These are phyloP conservation scores for Aptenodytes forsteri DNA, from an alignment of 2,113 vertebrate species.

Conservation along the genomic window DNA sequence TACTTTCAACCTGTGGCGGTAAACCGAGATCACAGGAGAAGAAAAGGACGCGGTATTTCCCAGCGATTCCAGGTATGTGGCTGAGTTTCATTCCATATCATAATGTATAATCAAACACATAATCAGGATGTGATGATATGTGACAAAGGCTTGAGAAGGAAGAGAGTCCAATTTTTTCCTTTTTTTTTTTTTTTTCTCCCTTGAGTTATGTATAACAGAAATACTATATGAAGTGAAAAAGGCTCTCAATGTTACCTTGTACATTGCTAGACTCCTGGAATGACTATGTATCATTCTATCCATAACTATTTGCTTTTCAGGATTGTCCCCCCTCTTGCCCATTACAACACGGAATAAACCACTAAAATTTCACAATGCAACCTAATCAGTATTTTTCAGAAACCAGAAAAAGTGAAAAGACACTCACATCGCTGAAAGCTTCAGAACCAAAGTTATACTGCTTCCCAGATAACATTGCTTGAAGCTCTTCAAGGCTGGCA, in stretches of 20 bases:
- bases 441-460: constrained; percentile 46
- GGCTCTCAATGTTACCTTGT: neutral
- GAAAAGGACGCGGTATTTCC: neutral
- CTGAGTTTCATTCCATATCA: neutral
- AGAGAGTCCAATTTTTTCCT: neutral
- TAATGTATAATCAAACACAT: neutral
- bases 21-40: neutral
- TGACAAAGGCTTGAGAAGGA: neutral
- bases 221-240: neutral
- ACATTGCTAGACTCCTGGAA: neutral
- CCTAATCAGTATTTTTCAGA: neutral
- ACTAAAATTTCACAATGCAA: neutral
- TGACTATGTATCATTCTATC: neutral
- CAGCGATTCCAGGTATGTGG: neutral
- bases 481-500: constrained; percentile 64
- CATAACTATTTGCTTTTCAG: neutral
- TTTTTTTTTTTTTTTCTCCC: rapidly evolving
- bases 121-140: neutral
- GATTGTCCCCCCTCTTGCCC: neutral
- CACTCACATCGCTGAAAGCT: constrained; percentile 44
- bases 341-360: neutral
- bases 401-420: neutral
- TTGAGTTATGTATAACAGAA: neutral
- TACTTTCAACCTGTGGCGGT: neutral
- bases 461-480: constrained; percentile 60